phyloP scores from a whole-genome alignment of 2,888 invertebrate genomes.

The Abscondita cerata region DNA sequence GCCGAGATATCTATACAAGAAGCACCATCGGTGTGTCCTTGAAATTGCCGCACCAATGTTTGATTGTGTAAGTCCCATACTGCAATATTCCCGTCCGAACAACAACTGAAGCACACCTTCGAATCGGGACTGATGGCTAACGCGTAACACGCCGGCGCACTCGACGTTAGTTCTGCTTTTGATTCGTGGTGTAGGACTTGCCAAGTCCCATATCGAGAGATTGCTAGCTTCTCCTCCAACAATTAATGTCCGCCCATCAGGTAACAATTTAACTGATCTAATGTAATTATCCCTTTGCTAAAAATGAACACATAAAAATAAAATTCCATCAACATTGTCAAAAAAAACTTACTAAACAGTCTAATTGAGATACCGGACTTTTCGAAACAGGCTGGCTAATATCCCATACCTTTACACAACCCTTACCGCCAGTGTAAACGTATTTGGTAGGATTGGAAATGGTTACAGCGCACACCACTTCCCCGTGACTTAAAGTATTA shows the following conservation, averaged over 20 bases:
- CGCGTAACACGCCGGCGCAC: constrained; percentile 97
- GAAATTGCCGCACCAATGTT: constrained; percentile 87
- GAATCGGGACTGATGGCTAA: constrained; percentile 96
- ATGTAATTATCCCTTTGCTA: constrained; percentile 97
- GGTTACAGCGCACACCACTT: constrained; percentile 97
- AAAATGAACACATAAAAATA: constrained; percentile 39
- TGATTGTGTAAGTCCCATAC: constrained; percentile 95
- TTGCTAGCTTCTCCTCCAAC: constrained; percentile 97
- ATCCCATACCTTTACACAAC: constrained; percentile 90
- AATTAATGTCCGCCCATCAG: constrained; percentile 92
- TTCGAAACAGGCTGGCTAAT: constrained; percentile 78
- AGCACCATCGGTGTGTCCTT: constrained; percentile 97
- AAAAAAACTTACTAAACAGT: constrained; percentile 72
- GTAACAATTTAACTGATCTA: constrained; percentile 90
- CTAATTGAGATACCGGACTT: constrained; percentile 83
- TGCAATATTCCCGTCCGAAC: constrained; percentile 97
- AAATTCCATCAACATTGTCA: neutral
- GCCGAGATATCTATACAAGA: constrained; percentile 97
- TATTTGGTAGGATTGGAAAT: constrained; percentile 86
- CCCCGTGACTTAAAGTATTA: constrained; percentile 92
- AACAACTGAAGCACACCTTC: constrained; percentile 98
- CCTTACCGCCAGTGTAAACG: constrained; percentile 98
- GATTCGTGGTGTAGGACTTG: constrained; percentile 88
- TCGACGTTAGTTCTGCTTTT: constrained; percentile 89
- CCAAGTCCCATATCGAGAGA: constrained; percentile 95